Base-by-base conservation (phyloP, 2,797 vertebrate species). In the Eupleurogrammus muticus region DNA sequence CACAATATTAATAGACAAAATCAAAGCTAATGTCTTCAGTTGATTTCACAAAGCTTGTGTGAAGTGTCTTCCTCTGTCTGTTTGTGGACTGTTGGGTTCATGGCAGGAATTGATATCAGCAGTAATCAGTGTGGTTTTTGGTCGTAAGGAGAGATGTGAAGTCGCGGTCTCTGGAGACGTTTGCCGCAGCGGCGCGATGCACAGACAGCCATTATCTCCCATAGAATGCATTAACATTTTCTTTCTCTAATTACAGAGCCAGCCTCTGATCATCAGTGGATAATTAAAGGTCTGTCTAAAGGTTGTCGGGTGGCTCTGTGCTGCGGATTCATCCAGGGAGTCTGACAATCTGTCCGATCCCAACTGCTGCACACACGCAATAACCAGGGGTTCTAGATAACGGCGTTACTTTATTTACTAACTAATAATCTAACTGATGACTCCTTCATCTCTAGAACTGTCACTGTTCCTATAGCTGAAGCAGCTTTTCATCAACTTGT, bases 221-320 rank as follows among this genome's bases (percentile, higher is more conserved):
- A 85, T 66, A 77, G 83, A 90, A 88, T 81, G 73, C 80, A 89
- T 92, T 89, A 87, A 89, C 81, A 91, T 91, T 88, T 87, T 70
- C 75, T 73, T 76, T 67, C 55, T 82, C 67, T 88, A 90, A 90
- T 90, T 87, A 86, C 81, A 84, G 73, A 77, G 70, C 77, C 52
- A 61, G 61, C 63, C 73, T 80, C 67, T 73, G 63, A 75, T 83
- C 81, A 74, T 79, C 48, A 51, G 40, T n/a, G 56, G 74, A 81
- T 89, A 86, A 85, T 89, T 87, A 88, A 72, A 73, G 70, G 76
- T 73, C 79, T 69, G 73, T 70, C 51, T 65, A 68, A 70, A 83
- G 79, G 80, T 80, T 82, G 81, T 70, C 78, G 67, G 73, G 79
- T 80, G 59, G 56, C 73, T 61, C 70, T 56, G 42, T 59, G 35